Base-by-base conservation (phyloP, 2,113 vertebrate species). In the Eurypyga helias region DNA sequence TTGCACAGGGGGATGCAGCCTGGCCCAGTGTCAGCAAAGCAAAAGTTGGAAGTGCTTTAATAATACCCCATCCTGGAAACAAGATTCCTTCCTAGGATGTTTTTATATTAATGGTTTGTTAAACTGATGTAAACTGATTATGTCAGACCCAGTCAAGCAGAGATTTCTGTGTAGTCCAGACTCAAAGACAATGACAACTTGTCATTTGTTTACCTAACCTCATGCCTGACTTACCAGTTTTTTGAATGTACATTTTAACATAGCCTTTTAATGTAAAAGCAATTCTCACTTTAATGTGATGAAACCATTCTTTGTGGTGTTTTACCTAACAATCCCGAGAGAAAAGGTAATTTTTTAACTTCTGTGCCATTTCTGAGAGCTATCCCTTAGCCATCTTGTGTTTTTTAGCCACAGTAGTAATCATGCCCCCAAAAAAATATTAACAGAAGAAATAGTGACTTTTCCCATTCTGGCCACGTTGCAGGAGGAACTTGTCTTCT, bases 91-190 rank as follows among this genome's bases (percentile, higher is more conserved):
- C 23, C 43, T 78, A 55, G 4, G 18, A 34, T 75, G 45, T 55
- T 89, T 93, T 87, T 82, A 31, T 92, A 34, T 62, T 83, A 89
- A 66, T 93, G 82, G 46, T 95, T 95, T 73, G 52, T 90, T 81
- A 66, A 86, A 85, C 49, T 72, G 25, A 10, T 84, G 25, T 91
- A 54, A 58, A 82, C 23, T 85, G 36, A 61, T 79, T 76, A 23
- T 72, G 58, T 86, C 54, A 80, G 83, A 82, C 33, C 58, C 36
- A 83, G 61, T 66, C 60, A 82, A 87, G 12, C 34, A n/a, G 48
- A 57, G 24, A 62, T 65, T 90, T 92, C 33, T 87, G 2, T 55
- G 10, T 65, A 81, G 33, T 45, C 31, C 55, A 72, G 82, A 66
- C 28, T 70, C 31, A 62, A 61, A 73, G 62, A 66, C 76, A 38